Conservation (phyloP, 2,888 invertebrate species). For the Cephus nigrinus region DNA sequence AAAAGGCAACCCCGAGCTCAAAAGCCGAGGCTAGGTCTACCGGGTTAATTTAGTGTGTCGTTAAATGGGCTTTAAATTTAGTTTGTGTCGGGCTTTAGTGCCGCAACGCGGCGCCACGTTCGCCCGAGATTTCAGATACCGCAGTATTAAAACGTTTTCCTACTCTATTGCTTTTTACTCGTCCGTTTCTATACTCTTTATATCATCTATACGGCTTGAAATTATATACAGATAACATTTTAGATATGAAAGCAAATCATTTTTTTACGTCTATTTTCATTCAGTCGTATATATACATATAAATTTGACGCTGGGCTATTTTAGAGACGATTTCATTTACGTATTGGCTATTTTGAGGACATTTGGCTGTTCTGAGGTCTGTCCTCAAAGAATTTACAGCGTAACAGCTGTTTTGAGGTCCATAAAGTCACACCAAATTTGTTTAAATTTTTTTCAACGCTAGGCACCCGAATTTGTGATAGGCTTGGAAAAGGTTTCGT, state of each 20-base stretch:
- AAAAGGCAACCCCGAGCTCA: slow-evolving; percentile 13
- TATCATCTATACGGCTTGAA: not conserved
- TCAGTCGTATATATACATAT: not conserved
- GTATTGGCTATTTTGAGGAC: no score
- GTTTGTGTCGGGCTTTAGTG: slow-evolving; percentile 21
- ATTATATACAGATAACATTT: not conserved
- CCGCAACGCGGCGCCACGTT: slow-evolving; percentile 2
- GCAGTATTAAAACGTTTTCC: not conserved
- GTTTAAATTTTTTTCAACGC: no score
- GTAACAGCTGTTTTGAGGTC: no score
- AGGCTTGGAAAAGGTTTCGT: no score
- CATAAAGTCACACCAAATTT: no score
- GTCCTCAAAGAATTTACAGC: no score
- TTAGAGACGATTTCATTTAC: no score
- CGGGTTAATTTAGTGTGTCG: slow-evolving; percentile 37
- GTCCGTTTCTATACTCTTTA: not conserved
- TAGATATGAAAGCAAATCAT: not conserved
- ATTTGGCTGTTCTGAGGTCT: no score
- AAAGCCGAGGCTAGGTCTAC: slow-evolving; percentile 20
- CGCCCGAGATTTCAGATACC: slow-evolving; percentile 4
- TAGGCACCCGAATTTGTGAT: no score
- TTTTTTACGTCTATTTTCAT: not conserved
- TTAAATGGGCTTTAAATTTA: slow-evolving; percentile 41
- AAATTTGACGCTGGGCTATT: no score
- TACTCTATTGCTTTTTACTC: not conserved